These are phyloP conservation scores for Polymixis flavicincta DNA, from an alignment of 2,888 invertebrate species.

Conservation along the genomic window DNA sequence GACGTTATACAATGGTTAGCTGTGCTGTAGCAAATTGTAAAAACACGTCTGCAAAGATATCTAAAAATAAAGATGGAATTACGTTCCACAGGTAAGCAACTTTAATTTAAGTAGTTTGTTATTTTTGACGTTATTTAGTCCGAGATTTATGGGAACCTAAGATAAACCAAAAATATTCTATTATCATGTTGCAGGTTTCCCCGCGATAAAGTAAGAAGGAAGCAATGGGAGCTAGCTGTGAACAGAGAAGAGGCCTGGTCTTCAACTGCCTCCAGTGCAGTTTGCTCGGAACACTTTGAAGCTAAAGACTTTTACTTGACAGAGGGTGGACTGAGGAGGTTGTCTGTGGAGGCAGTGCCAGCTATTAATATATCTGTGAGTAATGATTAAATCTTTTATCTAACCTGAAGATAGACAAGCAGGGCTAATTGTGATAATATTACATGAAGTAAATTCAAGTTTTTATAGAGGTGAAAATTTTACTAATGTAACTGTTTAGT, in stretches of 20 bases:
- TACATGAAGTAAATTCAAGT: neutral
- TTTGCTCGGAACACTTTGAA: slow-evolving; percentile 84
- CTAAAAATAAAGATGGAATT: slow-evolving; percentile 84
- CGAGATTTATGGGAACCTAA: neutral
- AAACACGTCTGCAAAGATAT: slow-evolving; percentile 81
- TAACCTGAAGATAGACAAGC: neutral
- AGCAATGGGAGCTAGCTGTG: slow-evolving; percentile 83
- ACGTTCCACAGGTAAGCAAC: slow-evolving; percentile 82
- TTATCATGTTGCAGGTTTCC: slow-evolving; percentile 77
- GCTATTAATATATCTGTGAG: slow-evolving; percentile 84
- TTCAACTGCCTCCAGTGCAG: slow-evolving; percentile 80
- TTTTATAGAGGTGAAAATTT: neutral
- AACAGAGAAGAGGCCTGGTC: slow-evolving; percentile 80
- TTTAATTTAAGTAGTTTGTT: neutral
- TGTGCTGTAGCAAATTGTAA: slow-evolving; percentile 83
- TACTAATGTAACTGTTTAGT: neutral
- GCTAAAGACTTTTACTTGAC: slow-evolving; percentile 82
- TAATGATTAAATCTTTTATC: neutral
- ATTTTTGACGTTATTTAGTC: neutral
- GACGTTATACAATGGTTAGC: slow-evolving; percentile 76
- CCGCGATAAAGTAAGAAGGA: slow-evolving; percentile 76
- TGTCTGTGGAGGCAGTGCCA: slow-evolving; percentile 80
- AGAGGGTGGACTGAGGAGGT: slow-evolving; percentile 79
- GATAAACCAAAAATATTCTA: neutral
- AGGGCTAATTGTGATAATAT: no score